Evolutionary conservation across 1,140 invertebrate species (phyloP), one percentile per base, ranked within the genome.

Genomic region (Atopsyche davidsoni): DNA sequence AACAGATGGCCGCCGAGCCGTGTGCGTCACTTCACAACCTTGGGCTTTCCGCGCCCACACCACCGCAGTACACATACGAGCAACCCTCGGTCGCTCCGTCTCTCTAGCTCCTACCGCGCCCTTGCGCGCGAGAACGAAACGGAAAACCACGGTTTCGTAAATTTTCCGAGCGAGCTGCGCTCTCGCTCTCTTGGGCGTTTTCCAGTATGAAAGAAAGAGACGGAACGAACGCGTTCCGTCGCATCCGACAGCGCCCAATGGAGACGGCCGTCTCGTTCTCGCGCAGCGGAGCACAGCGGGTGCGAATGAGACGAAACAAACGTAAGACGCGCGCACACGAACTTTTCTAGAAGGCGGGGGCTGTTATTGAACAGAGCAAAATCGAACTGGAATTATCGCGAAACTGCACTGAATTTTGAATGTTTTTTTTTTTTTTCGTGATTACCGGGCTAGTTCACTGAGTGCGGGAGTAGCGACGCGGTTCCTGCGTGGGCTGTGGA

Each of bases 311-410:
- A 57, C 13, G 49, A 23, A 11, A 13, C 14, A 18, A 47, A 6
- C 13, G 17, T 31, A 47, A 57, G 49, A 49, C 49, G 54, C 54
- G 54, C 54, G 48, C 53, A 55, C 53, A 51, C 16, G 44, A 56
- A 46, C 48, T 36, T 52, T 57, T 48, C 44, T 40, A 46, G 35
- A 50, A 52, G 34, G 46, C 46, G 41, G 32, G 43, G 51, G 51
- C 51, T 46, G 39, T 46, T 49, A 49, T 49, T 41, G 46, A 49
- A 41, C 46, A 50, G 36, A 32, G 35, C 28, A 25, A 39, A 47
- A 14, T 40, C n/a, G 24, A 39, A 47, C 38, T 24, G 23, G 18
- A 47, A 21, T 16, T 23, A 47, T 38, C 23, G 13, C 23, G 24
- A 39, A 46, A 35, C 10, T 38, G 21, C 34, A 35, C 4, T 35